These are phyloP conservation scores for Sapayoa aenigma DNA, from an alignment of 2,113 vertebrate species.

Conservation along the genomic window DNA sequence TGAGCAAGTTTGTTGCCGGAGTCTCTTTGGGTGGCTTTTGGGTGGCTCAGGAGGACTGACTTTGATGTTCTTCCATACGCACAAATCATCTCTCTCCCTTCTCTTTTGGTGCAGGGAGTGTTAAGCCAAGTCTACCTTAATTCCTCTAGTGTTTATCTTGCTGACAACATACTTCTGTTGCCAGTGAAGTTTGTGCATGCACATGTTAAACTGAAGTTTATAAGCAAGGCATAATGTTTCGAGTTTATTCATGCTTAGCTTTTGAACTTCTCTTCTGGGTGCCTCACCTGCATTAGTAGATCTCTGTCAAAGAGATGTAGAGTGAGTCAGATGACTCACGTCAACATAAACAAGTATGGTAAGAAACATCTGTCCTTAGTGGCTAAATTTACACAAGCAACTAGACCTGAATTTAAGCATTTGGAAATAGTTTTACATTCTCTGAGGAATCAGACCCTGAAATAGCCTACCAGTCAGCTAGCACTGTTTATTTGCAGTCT, in stretches of 20 bases:
- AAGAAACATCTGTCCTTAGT: neutral
- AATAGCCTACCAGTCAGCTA: neutral
- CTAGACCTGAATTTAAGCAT: neutral
- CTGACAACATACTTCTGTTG: neutral
- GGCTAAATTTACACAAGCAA: neutral
- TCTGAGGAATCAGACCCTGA: neutral
- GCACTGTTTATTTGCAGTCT: neutral
- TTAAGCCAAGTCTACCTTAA: neutral
- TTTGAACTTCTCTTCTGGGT: neutral
- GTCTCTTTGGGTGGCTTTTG: neutral
- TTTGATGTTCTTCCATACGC: neutral
- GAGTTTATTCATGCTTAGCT: neutral
- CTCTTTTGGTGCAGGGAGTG: neutral
- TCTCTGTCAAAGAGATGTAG: neutral
- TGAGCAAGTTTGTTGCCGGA: neutral
- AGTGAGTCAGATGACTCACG: neutral
- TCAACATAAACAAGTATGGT: neutral
- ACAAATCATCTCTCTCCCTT: neutral
- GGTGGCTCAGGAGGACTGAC: neutral
- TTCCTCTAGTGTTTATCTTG: neutral
- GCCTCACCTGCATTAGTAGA: neutral
- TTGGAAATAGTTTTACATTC: neutral
- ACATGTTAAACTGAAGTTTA: neutral
- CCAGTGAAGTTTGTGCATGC: neutral
- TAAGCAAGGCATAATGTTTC: neutral